Evolutionary conservation across 2,113 vertebrate species (phyloP).

Genomic region (Anseranas semipalmata): DNA sequence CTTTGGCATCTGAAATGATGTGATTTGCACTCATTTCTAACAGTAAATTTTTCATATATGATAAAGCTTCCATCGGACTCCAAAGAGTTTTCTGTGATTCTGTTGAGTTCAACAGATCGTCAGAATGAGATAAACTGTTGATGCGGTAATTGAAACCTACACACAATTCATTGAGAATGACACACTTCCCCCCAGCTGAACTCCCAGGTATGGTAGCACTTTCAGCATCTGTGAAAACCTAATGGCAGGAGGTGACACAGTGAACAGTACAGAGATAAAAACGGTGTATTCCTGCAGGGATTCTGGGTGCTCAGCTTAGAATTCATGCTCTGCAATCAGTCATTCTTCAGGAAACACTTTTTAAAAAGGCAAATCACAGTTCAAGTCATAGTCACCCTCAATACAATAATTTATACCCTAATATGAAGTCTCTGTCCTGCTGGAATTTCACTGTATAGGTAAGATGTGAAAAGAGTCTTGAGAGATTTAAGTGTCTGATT

Average conservation of each 20-base stretch:
- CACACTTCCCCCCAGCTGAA: background rate
- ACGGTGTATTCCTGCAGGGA: background rate
- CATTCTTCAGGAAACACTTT: background rate
- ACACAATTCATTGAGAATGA: accelerated
- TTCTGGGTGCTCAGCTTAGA: background rate
- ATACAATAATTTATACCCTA: background rate
- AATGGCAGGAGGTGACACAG: background rate
- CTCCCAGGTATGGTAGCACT: background rate
- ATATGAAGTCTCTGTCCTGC: background rate
- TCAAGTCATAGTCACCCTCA: background rate
- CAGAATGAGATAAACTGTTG: background rate
- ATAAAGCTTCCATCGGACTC: background rate
- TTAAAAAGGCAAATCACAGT: background rate
- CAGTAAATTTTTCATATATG: background rate
- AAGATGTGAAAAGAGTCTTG: background rate
- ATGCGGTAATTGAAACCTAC: background rate
- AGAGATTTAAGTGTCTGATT: background rate
- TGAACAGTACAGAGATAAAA: background rate
- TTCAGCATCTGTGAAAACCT: background rate
- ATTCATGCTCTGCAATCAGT: background rate
- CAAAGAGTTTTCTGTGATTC: background rate
- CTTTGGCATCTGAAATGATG: background rate
- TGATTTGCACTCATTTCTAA: background rate
- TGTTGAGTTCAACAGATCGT: background rate
- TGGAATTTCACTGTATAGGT: background rate